phyloP scores from a whole-genome alignment of 2,113 vertebrate genomes.

The Cyprinus carpio region DNA sequence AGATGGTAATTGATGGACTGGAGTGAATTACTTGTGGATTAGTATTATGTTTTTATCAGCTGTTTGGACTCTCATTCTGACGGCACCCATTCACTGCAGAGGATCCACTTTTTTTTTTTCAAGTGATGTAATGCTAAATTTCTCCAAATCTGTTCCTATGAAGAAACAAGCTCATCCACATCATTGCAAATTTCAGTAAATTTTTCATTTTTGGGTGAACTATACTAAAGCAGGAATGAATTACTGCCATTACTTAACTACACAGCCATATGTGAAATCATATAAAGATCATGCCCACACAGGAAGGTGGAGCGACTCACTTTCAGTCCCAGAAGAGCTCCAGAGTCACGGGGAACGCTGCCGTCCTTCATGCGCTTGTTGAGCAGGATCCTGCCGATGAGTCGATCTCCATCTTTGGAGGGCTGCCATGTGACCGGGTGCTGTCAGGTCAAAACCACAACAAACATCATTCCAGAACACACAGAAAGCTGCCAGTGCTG shows the following conservation, averaged over 20 bases:
- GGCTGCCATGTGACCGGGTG: conserved; percentile 99
- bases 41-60: neutral
- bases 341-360: conserved; percentile 94
- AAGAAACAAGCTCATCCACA: neutral
- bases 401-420: conserved; percentile 97
- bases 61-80: neutral
- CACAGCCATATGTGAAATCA: neutral
- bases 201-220: neutral
- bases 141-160: neutral
- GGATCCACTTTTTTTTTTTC: too few species aligned
- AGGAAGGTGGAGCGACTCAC: conserved; percentile 70
- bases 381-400: conserved; percentile 97
- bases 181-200: neutral
- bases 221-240: neutral
- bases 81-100: neutral
- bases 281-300: neutral
- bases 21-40: neutral
- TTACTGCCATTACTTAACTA: neutral
- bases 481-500: conserved; percentile 36
- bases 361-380: conserved; percentile 98
- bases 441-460: conserved; percentile 80
- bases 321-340: conserved; percentile 97
- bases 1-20: neutral
- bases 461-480: conserved; percentile 61
- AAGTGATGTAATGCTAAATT: neutral